A percentile compares a stretch with the other conserved stretches of the same genome.
phyloP scores from a whole-genome alignment of 2,113 vertebrate species.

The Ceuthmochares aereus region DNA sequence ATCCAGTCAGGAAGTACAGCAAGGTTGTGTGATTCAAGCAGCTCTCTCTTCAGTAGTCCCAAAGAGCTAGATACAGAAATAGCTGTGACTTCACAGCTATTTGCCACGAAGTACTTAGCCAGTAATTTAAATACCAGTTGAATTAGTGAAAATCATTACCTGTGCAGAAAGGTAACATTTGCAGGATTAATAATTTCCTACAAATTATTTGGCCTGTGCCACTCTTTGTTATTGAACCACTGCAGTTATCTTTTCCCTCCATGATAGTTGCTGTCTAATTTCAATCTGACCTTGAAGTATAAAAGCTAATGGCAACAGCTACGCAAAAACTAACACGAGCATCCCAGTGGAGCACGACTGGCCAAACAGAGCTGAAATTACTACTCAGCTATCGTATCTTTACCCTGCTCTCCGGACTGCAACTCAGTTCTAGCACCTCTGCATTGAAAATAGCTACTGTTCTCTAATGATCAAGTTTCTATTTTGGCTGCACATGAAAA shows the following conservation, averaged over 20 bases:
- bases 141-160: conserved; percentile 26
- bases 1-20: background rate
- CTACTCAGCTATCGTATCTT: background rate
- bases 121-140: conserved; percentile 9
- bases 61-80: conserved; percentile 9
- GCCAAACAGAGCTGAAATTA: background rate
- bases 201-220: background rate
- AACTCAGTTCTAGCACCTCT: background rate
- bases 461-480: background rate
- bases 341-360: background rate
- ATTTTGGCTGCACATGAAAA: background rate
- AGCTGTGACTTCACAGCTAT: conserved; percentile 37
- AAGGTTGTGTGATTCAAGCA: background rate
- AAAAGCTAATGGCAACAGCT: background rate
- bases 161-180: background rate
- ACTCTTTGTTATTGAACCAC: conserved; percentile 10
- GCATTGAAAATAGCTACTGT: background rate
- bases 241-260: conserved; percentile 7
- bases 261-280: conserved; percentile 7
- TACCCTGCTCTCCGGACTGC: background rate
- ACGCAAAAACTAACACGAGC: background rate
- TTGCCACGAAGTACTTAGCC: background rate
- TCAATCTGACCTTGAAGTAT: conserved; percentile 30
- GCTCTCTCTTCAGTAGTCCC: background rate
- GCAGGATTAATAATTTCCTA: conserved; percentile 37